A percentile compares a stretch with the other conserved stretches of the same genome.
These are phyloP conservation scores for Protobothrops flavoviridis DNA, from an alignment of 2,113 vertebrate genomes.

Conservation along the genomic window DNA sequence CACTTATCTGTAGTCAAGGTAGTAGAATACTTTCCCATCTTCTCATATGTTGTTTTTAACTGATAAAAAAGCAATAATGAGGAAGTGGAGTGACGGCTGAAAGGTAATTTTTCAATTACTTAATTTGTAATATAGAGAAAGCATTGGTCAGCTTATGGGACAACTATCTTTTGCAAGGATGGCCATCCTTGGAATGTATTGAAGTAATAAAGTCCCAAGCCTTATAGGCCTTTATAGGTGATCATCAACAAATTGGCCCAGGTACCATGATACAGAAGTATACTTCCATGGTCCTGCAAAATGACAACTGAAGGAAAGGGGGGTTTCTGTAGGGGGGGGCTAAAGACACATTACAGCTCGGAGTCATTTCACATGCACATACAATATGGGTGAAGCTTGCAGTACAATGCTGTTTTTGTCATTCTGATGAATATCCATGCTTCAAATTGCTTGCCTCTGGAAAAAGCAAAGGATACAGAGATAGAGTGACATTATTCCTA, in stretches of 20 bases:
- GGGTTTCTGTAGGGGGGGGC: background rate
- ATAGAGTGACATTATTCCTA: background rate
- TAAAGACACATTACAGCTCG: background rate
- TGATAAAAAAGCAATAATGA: background rate
- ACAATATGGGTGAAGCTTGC: background rate
- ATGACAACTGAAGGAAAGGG: background rate
- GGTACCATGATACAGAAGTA: background rate
- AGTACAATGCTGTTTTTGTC: background rate
- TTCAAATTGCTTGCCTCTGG: background rate
- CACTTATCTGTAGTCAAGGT: background rate
- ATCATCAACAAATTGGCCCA: background rate
- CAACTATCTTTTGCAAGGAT: background rate
- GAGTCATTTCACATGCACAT: background rate
- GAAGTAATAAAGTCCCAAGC: background rate
- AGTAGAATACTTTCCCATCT: background rate
- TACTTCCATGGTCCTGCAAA: background rate
- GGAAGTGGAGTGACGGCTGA: background rate
- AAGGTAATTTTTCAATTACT: background rate
- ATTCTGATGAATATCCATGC: background rate
- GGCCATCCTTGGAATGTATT: background rate
- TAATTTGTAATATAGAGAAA: background rate
- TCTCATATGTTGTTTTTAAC: background rate
- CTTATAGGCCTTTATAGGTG: background rate
- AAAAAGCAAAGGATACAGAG: background rate
- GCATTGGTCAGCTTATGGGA: background rate